Evolutionary conservation across 2,113 vertebrate genomes (phyloP).

Genomic region (Turdus rufiventris): DNA sequence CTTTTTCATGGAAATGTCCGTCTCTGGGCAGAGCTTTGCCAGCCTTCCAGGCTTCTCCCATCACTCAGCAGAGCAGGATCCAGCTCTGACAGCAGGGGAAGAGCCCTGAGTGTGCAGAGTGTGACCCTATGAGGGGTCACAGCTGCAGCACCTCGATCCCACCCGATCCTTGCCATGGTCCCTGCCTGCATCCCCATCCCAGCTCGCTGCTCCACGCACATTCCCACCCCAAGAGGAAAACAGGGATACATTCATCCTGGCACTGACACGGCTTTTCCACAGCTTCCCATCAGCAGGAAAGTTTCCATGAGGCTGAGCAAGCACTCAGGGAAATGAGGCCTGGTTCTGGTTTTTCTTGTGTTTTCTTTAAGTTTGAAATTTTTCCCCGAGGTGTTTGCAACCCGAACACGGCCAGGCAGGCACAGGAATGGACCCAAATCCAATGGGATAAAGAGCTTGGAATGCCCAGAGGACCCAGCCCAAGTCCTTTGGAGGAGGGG

Average conservation of each 20-base stretch:
- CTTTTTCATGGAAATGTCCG: not conserved
- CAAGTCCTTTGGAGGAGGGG: not conserved
- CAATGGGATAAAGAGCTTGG: not conserved
- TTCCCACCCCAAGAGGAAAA: not conserved
- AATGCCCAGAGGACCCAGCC: no score
- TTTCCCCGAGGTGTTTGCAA: not conserved
- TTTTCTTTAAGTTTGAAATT: not conserved
- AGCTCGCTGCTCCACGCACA: not conserved
- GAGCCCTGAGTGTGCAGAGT: rapidly evolving
- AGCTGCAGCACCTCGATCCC: not conserved
- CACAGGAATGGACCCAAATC: not conserved
- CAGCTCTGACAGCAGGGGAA: rapidly evolving
- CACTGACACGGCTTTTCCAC: not conserved
- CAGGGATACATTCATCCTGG: not conserved
- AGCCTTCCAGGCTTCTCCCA: rapidly evolving
- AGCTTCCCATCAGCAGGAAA: not conserved
- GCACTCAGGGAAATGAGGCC: not conserved
- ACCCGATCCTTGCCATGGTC: not conserved
- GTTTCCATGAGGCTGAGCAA: constrained; percentile 2
- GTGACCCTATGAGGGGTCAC: not conserved
- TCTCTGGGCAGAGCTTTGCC: not conserved
- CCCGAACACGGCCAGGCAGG: rapidly evolving
- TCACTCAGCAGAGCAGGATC: not conserved
- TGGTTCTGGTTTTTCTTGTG: not conserved
- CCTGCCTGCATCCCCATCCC: not conserved